Conservation (phyloP, 2,888 invertebrate species). For the Lasioglossum marginatum region DNA sequence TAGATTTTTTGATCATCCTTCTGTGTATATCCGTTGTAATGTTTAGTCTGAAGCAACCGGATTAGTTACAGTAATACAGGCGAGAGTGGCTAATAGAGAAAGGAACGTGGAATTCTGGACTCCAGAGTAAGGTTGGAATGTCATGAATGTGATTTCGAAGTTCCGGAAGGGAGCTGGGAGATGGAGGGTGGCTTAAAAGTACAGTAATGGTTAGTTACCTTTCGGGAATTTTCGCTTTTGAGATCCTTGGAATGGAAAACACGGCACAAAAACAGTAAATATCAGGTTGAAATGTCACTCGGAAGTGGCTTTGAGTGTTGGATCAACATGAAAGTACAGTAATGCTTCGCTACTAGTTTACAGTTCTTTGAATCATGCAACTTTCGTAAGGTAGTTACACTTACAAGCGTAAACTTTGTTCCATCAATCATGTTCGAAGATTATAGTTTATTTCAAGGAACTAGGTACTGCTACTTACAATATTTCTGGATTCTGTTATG, state of each 20-base stretch:
- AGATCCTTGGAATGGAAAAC: background rate
- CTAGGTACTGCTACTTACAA: no score
- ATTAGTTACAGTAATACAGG: background rate
- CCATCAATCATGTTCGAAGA: background rate
- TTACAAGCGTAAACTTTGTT: background rate
- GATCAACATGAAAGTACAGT: background rate
- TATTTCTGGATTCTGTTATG: background rate
- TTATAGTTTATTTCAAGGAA: background rate
- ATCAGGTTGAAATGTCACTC: background rate
- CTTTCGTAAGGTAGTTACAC: background rate
- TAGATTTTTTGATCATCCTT: background rate
- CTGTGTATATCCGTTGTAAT: background rate
- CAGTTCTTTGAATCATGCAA: background rate
- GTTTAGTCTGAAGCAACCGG: background rate
- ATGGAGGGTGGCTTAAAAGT: background rate
- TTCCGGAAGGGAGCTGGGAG: background rate
- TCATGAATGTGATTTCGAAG: constrained; percentile 12
- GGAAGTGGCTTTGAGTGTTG: background rate
- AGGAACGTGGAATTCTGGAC: background rate
- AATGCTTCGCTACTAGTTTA: background rate
- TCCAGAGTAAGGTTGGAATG: background rate
- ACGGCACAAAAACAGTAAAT: background rate
- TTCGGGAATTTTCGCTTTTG: background rate
- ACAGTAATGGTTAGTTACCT: background rate
- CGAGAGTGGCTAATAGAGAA: background rate